These are phyloP conservation scores for Petrocephalus microphthalmus DNA, from an alignment of 2,113 vertebrate species.

Conservation along the genomic window DNA sequence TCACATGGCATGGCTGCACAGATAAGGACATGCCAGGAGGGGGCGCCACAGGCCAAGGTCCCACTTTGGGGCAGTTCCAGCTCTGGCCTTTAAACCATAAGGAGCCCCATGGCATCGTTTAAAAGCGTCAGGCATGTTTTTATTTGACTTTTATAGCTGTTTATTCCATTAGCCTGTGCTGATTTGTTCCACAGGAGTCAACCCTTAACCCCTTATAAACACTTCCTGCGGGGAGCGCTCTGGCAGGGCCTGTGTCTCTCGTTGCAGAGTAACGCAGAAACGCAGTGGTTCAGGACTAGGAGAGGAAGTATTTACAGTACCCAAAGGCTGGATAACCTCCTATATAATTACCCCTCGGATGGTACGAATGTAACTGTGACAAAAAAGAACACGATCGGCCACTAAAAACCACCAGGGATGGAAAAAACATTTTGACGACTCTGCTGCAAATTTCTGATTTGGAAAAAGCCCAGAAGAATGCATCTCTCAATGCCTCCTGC, in stretches of 20 bases:
- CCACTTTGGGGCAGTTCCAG: background rate
- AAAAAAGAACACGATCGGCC: background rate
- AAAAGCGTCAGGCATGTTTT: background rate
- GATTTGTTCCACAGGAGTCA: constrained; percentile 15
- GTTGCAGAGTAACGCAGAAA: background rate
- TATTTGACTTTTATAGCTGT: constrained; percentile 7
- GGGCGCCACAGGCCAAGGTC: background rate
- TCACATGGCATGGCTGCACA: background rate
- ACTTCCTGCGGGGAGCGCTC: background rate
- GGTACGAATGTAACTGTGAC: background rate
- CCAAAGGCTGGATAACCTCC: constrained; percentile 15
- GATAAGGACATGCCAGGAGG: background rate
- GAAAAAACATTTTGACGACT: background rate
- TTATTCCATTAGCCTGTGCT: background rate
- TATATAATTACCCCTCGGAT: constrained; percentile 9
- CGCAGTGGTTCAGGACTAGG: constrained; percentile 12
- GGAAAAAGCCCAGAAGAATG: background rate
- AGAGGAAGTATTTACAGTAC: constrained; percentile 19
- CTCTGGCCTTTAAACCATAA: constrained; percentile 17
- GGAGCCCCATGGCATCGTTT: background rate
- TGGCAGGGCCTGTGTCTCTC: background rate
- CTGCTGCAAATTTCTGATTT: background rate
- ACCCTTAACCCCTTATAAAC: constrained; percentile 13
- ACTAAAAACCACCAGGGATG: background rate
- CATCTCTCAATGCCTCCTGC: background rate